A percentile compares a stretch with the other conserved stretches of the same genome.
Conservation (phyloP, 2,113 vertebrate genomes). For the Aldabrachelys gigantea region DNA sequence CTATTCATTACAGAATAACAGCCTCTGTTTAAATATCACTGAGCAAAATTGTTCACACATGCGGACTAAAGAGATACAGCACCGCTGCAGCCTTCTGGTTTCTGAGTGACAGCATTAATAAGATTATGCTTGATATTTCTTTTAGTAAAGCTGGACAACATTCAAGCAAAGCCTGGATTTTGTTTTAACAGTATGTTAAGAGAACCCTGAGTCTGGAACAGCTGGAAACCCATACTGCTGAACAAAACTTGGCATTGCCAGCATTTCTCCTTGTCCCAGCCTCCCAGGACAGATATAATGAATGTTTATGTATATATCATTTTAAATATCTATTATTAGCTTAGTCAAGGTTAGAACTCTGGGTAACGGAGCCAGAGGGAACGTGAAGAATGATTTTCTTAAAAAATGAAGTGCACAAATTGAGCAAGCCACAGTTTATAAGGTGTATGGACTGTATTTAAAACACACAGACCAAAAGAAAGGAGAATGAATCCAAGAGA, state of each 20-base stretch:
- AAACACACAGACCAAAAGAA: slow-evolving; percentile 51
- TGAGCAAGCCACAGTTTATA: slow-evolving; percentile 48
- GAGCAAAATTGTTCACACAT: slow-evolving; percentile 59
- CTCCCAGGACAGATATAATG: slow-evolving; percentile 59
- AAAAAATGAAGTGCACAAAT: slow-evolving; percentile 54
- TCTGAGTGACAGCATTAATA: slow-evolving; percentile 71
- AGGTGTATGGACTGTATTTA: slow-evolving; percentile 59
- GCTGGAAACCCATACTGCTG: slow-evolving; percentile 38
- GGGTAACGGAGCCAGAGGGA: slow-evolving; percentile 42
- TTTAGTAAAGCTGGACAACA: slow-evolving; percentile 70
- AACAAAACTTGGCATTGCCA: slow-evolving; percentile 65
- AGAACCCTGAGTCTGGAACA: slow-evolving; percentile 60
- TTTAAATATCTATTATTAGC: slow-evolving; percentile 67
- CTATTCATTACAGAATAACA: slow-evolving; percentile 57
- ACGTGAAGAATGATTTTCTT: slow-evolving; percentile 29
- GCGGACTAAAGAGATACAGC: slow-evolving; percentile 49
- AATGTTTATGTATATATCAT: slow-evolving; percentile 63
- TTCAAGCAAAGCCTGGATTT: slow-evolving; percentile 56
- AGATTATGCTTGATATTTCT: slow-evolving; percentile 69
- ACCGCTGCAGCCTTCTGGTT: slow-evolving; percentile 45
- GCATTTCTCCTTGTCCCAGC: not conserved
- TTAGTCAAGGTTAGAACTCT: slow-evolving; percentile 59
- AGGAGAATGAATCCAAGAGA: slow-evolving; percentile 52
- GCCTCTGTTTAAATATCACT: slow-evolving; percentile 33
- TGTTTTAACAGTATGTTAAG: slow-evolving; percentile 59